A percentile compares a stretch with the other conserved stretches of the same genome.
Evolutionary conservation across 2,113 vertebrate genomes (phyloP).

Genomic region (Charina bottae): DNA sequence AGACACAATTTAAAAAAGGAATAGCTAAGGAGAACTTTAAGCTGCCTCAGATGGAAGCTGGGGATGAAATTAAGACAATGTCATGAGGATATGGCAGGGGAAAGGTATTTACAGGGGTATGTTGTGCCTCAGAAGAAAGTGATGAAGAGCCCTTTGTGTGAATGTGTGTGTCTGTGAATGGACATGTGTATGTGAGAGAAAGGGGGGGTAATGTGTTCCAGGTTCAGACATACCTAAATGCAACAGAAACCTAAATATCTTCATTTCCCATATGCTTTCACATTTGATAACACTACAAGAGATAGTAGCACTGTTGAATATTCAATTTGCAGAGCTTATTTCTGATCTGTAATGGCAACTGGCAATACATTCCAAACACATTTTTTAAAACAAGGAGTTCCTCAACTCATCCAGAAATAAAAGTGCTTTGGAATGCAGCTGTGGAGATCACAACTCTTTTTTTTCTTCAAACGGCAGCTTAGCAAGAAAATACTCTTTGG

Average conservation of each 20-base stretch:
- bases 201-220: background rate
- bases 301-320: background rate
- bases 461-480: too few species aligned
- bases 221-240: background rate
- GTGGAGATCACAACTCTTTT: too few species aligned
- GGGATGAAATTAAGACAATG: too few species aligned
- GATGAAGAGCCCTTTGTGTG: background rate
- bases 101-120: too few species aligned
- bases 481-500: too few species aligned
- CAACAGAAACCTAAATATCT: background rate
- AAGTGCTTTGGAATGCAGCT: too few species aligned
- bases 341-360: background rate
- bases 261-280: background rate
- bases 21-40: too few species aligned
- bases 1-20: too few species aligned
- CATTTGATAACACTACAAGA: background rate
- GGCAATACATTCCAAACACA: background rate
- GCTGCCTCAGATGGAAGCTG: too few species aligned
- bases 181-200: background rate
- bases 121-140: too few species aligned
- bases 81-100: too few species aligned
- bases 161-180: background rate
- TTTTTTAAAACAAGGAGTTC: background rate
- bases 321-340: background rate
- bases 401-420: too few species aligned